Evolutionary conservation across 2,888 invertebrate genomes (phyloP).

Genomic region (Epinotia ramella): DNA sequence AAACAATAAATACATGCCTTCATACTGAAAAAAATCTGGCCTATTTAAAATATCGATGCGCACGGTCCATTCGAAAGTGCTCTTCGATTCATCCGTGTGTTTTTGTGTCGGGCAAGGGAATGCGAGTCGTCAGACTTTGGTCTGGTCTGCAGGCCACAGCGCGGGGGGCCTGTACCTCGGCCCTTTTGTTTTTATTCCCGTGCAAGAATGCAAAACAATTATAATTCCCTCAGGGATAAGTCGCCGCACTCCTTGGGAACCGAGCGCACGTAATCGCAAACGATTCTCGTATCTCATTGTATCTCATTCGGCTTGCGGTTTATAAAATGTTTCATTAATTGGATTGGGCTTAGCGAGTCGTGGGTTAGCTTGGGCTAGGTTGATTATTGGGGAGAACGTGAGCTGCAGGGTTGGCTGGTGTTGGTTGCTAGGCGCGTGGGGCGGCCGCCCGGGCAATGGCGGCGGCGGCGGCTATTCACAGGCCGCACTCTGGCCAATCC

Average conservation of each 20-base stretch:
- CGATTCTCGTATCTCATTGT: slow-evolving; percentile 69
- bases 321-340: slow-evolving; percentile 70
- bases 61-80: slow-evolving; percentile 51
- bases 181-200: slow-evolving; percentile 83
- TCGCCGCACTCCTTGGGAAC: slow-evolving; percentile 73
- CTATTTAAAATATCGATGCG: slow-evolving; percentile 32
- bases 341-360: slow-evolving; percentile 58
- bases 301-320: slow-evolving; percentile 76
- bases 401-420: slow-evolving; percentile 37
- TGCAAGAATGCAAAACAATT: slow-evolving; percentile 85
- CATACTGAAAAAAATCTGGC: slow-evolving; percentile 11
- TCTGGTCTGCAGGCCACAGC: slow-evolving; percentile 74
- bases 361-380: slow-evolving; percentile 47
- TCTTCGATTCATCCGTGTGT: slow-evolving; percentile 76
- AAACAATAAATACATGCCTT: slow-evolving; percentile 17
- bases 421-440: slow-evolving; percentile 47
- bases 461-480: slow-evolving; percentile 67
- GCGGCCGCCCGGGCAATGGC: slow-evolving; percentile 54
- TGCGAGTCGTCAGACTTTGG: slow-evolving; percentile 83
- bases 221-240: slow-evolving; percentile 82
- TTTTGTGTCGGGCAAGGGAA: slow-evolving; percentile 77
- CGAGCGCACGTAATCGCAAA: slow-evolving; percentile 72
- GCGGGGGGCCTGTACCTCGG: slow-evolving; percentile 76
- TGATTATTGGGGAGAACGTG: slow-evolving; percentile 45
- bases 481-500: slow-evolving; percentile 79